These are phyloP conservation scores for Nannospalax galili DNA, from an alignment of 2,113 vertebrate genomes.

Conservation along the genomic window DNA sequence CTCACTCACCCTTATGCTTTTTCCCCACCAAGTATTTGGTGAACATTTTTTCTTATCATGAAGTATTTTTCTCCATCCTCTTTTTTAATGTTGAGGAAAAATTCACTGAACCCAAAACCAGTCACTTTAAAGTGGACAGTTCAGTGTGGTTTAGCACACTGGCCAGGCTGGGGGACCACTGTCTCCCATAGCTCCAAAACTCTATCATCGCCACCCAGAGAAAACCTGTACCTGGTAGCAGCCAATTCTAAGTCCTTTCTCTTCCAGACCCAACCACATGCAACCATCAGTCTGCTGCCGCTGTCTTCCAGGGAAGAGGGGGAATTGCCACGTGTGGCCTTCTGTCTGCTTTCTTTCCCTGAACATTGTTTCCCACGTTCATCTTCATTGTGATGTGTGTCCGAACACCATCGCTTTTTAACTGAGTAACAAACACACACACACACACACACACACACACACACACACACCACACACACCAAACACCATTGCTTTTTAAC, in stretches of 20 bases:
- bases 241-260: neutral
- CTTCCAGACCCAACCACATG: neutral
- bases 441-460: neutral
- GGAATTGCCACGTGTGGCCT: neutral
- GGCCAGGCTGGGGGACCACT: neutral
- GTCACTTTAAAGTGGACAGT: neutral
- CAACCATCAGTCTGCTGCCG: neutral
- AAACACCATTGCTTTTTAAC: neutral
- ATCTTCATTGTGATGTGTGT: rapidly evolving
- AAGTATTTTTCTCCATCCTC: neutral
- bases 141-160: neutral
- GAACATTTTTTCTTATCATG: neutral
- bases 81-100: neutral
- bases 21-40: neutral
- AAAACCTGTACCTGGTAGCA: neutral
- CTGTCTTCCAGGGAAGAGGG: neutral
- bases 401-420: neutral
- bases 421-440: neutral
- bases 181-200: neutral
- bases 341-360: neutral
- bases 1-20: neutral
- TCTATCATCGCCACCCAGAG: neutral
- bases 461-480: neutral
- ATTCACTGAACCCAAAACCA: neutral
- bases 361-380: neutral